Percentiles rank a stretch among this genome's conserved stretches.
These are phyloP conservation scores for Ictalurus furcatus DNA, from an alignment of 2,113 vertebrate genomes.

Conservation along the genomic window DNA sequence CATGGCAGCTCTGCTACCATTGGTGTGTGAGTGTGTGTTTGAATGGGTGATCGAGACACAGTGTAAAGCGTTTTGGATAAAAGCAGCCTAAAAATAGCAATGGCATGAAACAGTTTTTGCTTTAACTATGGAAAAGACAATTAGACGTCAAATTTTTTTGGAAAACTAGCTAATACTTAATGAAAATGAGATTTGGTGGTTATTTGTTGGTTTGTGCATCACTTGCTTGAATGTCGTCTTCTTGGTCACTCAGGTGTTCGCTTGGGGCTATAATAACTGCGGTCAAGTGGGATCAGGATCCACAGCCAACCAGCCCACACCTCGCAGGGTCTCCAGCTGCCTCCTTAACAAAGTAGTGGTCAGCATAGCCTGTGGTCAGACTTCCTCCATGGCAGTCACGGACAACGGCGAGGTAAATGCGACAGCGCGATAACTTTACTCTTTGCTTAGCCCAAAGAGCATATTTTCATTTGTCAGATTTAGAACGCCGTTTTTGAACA, in stretches of 20 bases:
- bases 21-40: too few relatives aligned
- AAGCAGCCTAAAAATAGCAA: too few relatives aligned
- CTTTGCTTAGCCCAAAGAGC: not conserved
- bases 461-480: not conserved
- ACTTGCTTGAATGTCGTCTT: not conserved
- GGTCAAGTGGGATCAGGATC: slow-evolving; percentile 96
- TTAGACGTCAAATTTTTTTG: not conserved
- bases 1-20: too few relatives aligned
- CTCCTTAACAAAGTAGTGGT: slow-evolving; percentile 86
- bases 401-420: slow-evolving; percentile 90
- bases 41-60: too few relatives aligned
- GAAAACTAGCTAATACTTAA: not conserved
- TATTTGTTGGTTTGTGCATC: not conserved
- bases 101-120: not conserved
- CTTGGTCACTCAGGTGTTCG: slow-evolving; percentile 79
- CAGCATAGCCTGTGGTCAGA: slow-evolving; percentile 89
- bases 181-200: not conserved
- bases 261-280: slow-evolving; percentile 98
- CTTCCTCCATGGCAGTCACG: slow-evolving; percentile 88
- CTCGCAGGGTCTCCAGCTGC: slow-evolving; percentile 86
- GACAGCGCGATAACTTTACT: not conserved
- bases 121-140: not conserved
- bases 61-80: too few relatives aligned
- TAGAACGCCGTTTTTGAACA: not conserved
- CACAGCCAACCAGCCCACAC: slow-evolving; percentile 91